A percentile compares a stretch with the other conserved stretches of the same genome.
These are phyloP conservation scores for Bradypus variegatus DNA, from an alignment of 2,797 vertebrate species.

Conservation along the genomic window DNA sequence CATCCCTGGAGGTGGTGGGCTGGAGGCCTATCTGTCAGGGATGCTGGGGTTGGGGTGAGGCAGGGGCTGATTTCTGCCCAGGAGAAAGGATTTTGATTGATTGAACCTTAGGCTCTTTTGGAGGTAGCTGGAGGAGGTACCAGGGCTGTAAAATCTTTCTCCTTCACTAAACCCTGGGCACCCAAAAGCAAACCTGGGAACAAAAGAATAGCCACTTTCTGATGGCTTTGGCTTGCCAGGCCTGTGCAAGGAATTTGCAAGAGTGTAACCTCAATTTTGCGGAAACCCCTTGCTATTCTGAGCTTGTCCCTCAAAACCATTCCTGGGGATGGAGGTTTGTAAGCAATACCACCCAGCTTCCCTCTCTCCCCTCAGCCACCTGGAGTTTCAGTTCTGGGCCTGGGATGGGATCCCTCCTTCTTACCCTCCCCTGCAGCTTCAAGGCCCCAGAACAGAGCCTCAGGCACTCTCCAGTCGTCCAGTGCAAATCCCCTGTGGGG, in stretches of 20 bases:
- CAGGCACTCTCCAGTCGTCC: not conserved
- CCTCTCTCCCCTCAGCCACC: not conserved
- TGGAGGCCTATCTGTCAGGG: not conserved
- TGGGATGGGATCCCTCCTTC: not conserved
- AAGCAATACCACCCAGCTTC: not conserved
- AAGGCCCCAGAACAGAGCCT: not conserved
- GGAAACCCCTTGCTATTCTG: not conserved
- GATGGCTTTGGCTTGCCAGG: not conserved
- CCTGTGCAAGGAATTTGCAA: not conserved
- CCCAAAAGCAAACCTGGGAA: not conserved
- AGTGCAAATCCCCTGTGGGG: not conserved
- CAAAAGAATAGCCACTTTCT: not conserved
- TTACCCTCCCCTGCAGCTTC: not conserved
- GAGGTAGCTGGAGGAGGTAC: not conserved
- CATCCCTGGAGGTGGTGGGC: not conserved
- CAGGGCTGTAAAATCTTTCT: not conserved
- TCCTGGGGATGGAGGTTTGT: not conserved
- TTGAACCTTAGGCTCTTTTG: not conserved
- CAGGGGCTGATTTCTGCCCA: not conserved
- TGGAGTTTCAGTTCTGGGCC: not conserved
- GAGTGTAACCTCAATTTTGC: not conserved
- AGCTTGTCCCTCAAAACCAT: not conserved
- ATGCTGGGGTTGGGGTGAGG: not conserved
- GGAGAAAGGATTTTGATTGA: not conserved
- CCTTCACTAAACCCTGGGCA: not conserved